Evolutionary conservation across 2,113 vertebrate species (phyloP).

Genomic region (Thinocorus orbignyianus): DNA sequence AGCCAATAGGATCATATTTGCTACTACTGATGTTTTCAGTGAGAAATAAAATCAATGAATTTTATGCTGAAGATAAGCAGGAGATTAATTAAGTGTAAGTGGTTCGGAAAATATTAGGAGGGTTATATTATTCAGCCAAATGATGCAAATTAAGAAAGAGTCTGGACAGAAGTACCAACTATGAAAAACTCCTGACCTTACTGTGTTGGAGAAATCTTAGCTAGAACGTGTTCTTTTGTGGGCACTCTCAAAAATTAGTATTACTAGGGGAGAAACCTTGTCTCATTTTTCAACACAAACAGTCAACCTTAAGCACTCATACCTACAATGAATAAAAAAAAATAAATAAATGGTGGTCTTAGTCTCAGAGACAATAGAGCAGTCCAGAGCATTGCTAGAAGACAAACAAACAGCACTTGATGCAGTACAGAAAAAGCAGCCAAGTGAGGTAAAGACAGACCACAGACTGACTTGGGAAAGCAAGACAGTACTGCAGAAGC

Average conservation of each 20-base stretch:
- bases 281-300: neutral
- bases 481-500: neutral
- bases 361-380: neutral
- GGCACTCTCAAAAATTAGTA: neutral
- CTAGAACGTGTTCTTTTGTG: neutral
- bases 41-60: conserved; percentile 64
- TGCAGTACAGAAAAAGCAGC: neutral
- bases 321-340: neutral
- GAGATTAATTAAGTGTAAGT: conserved; percentile 53
- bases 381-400: neutral
- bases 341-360: neutral
- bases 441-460: neutral
- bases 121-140: conserved; percentile 18
- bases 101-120: conserved; percentile 37
- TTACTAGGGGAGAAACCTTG: neutral
- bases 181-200: neutral
- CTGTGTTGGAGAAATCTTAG: neutral
- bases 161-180: neutral
- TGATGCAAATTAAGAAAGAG: conserved; percentile 5
- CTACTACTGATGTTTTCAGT: conserved; percentile 16
- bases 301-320: neutral
- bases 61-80: conserved; percentile 48
- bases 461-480: neutral
- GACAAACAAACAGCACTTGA: neutral
- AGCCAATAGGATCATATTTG: conserved; percentile 56